A percentile compares a stretch with the other conserved stretches of the same genome.
phyloP scores from a whole-genome alignment of 2,113 vertebrate genomes.

The Empidonax traillii region DNA sequence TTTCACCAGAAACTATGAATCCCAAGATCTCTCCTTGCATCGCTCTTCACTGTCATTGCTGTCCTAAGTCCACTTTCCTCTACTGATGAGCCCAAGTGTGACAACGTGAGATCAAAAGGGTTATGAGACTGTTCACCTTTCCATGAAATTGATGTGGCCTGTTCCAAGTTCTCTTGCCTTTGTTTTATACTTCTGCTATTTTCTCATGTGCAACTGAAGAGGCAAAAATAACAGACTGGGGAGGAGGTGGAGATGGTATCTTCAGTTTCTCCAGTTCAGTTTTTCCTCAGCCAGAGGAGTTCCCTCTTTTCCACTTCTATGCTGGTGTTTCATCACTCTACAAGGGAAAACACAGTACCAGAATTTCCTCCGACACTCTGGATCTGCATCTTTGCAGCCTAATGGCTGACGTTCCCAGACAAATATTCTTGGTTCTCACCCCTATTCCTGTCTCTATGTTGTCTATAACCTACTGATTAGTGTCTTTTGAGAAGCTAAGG shows the following conservation, averaged over 20 bases:
- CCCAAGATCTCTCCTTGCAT: background rate
- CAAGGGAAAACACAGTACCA: background rate
- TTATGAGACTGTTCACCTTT: background rate
- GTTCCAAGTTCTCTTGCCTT: background rate
- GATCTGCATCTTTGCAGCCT: background rate
- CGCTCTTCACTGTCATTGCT: background rate
- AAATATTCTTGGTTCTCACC: background rate
- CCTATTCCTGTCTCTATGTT: rapidly evolving
- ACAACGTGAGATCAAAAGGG: background rate
- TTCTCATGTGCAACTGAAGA: background rate
- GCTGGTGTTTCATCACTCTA: background rate
- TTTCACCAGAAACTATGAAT: background rate
- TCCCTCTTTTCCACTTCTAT: background rate
- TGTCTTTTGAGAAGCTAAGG: no score
- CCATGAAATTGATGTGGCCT: rapidly evolving
- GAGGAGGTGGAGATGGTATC: background rate
- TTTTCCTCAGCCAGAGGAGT: background rate
- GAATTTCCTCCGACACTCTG: background rate
- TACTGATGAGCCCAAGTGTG: background rate
- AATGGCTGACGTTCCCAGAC: rapidly evolving
- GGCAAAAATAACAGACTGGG: background rate
- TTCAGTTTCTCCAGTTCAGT: background rate
- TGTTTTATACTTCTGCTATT: background rate
- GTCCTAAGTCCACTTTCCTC: background rate
- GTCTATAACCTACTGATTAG: background rate